Percentiles rank a stretch among this genome's conserved stretches.
phyloP scores from a whole-genome alignment of 2,797 vertebrate species.

The Graptemys geographica region DNA sequence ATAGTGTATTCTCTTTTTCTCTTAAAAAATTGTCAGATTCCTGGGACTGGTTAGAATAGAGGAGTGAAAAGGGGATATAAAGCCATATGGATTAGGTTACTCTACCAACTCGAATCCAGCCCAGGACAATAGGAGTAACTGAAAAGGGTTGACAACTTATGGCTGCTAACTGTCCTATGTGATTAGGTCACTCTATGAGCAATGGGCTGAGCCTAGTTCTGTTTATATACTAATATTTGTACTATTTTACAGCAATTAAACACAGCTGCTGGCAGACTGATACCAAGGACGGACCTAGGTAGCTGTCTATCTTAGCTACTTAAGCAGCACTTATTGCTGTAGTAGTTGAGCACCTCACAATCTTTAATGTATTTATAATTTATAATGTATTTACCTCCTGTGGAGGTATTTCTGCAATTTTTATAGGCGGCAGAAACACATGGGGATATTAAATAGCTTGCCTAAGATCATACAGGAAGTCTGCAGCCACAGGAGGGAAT shows the following conservation, averaged over 20 bases:
- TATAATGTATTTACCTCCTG: fast-evolving
- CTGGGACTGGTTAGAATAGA: background rate
- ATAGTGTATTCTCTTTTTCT: background rate
- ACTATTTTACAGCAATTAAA: background rate
- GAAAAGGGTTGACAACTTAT: background rate
- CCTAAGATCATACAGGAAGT: background rate
- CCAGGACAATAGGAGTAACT: fast-evolving
- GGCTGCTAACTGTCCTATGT: background rate
- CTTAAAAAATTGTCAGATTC: background rate
- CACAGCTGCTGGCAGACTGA: background rate
- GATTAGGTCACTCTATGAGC: too few relatives aligned
- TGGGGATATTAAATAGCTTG: background rate
- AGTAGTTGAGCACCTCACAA: background rate
- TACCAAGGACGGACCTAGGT: background rate
- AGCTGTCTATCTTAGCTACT: background rate
- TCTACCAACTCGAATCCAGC: too few relatives aligned
- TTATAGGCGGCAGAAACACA: background rate
- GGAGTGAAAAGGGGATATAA: background rate
- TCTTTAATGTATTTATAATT: background rate
- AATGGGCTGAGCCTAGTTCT: background rate
- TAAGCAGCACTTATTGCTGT: background rate
- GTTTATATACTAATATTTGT: background rate
- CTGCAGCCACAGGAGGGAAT: fast-evolving
- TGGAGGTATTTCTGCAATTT: background rate
- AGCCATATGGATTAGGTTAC: background rate